These are phyloP conservation scores for Heliconius sara DNA, from an alignment of 2,888 invertebrate genomes.

Conservation along the genomic window DNA sequence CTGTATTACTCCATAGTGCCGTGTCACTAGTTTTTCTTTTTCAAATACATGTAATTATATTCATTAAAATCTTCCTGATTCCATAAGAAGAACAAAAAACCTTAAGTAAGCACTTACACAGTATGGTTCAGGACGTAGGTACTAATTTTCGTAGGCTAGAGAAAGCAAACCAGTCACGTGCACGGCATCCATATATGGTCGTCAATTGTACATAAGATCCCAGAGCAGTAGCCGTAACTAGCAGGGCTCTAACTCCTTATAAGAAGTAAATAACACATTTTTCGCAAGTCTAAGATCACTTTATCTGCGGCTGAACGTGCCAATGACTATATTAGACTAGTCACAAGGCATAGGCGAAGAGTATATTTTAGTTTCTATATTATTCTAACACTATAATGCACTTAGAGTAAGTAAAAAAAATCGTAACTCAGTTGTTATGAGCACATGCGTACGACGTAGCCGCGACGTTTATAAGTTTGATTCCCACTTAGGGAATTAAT, in stretches of 20 bases:
- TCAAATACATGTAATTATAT: neutral
- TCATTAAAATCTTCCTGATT: neutral
- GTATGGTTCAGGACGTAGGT: neutral
- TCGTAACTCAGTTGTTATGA: too few relatives aligned
- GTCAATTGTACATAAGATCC: slow-evolving; percentile 21
- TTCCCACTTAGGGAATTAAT: too few relatives aligned
- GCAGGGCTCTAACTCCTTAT: slow-evolving; percentile 20
- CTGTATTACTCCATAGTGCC: neutral
- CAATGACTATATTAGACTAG: slow-evolving; percentile 18
- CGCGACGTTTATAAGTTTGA: too few relatives aligned
- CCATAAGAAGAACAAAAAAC: neutral
- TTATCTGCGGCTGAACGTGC: slow-evolving; percentile 15
- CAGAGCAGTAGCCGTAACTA: slow-evolving; percentile 22
- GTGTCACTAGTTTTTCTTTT: neutral
- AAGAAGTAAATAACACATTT: slow-evolving; percentile 25
- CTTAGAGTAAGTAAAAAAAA: too few relatives aligned
- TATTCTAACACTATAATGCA: neutral
- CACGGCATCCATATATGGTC: neutral
- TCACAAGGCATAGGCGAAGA: neutral
- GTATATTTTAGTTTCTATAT: neutral
- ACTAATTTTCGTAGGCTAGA: slow-evolving; percentile 8
- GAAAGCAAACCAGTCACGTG: slow-evolving; percentile 24
- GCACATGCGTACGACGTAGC: too few relatives aligned
- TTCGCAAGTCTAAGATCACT: slow-evolving; percentile 25
- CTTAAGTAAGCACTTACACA: neutral